Evolutionary conservation across 1,140 invertebrate species (phyloP), one percentile per base, ranked within the genome.

Genomic region (Microplitis mediator): DNA sequence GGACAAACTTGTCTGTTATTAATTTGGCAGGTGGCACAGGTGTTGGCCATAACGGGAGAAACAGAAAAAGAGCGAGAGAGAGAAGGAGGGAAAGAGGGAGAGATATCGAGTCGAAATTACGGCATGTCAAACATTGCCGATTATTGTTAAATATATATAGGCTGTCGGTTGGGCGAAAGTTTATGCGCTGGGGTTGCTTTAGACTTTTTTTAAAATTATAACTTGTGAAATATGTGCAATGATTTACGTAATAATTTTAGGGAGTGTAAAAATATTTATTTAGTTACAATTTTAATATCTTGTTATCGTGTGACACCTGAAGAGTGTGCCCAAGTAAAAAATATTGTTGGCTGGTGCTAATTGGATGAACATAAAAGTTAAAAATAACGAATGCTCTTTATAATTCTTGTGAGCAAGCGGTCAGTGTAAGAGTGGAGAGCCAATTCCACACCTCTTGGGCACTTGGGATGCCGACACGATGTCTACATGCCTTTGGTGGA

Each of bases 21-120:
- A 78, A 78, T 78, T 80, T 77, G 75, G 72, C 72, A 66, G 74
- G 69, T 65, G 51, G 31, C 54, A 75, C 74, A 74, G 74, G 72
- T 76, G 76, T 78, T 77, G 76, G 72, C 54, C 23, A 58, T 45
- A 45, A 45, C 39, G 39, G 14, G 11, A 54, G 51, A 54, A 54
- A 54, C 51, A 54, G 51, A 23, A 23, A 23, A 23, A 45, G 39
- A 8, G 39, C 4, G 6, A 45, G 11, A 45, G 11, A 6, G 39
- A 45, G 5, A 9, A 45, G 1, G 8, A 5, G 39, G 5, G 23
- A 2, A 2, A 23, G 2, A 23, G 23, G 23, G 23, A 2, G 23
- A 23, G 23, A 23, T 23, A 23, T 23, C 23, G 23, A 23, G 23
- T 23, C 2, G 23, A 23, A 23, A 23, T 23, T 23, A 23, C 23